Evolutionary conservation across 2,888 invertebrate species (phyloP), one percentile per base, ranked within the genome.

Genomic region (Copidosoma aretas): DNA sequence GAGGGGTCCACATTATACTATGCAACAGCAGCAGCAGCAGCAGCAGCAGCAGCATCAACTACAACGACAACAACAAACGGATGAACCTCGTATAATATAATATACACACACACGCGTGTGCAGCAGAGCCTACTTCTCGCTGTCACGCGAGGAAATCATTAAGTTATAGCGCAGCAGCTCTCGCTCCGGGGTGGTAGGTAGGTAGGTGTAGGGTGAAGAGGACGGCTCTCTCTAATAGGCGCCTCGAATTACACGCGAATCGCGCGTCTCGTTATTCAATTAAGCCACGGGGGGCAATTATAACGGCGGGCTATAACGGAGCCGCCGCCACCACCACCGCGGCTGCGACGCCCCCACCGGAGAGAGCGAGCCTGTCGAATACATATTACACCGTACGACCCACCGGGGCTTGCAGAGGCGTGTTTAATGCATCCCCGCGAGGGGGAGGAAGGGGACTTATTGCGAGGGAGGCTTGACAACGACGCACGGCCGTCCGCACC

Each of bases 201-300:
- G 32, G 32, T 32, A 8, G 32, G 32, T n/a, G n/a, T n/a, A 8
- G 32, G 8, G 32, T 3, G 32, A 32, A 8, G 32, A 32, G 32
- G 3, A 3, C 8, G 32, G 32, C 32, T 32, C 32, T 32, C 32
- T 46, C 70, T 67, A 70, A 70, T 70, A 70, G 65, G 69, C 62
- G 64, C 64, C 64, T 68, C 64, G 68, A 64, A 68, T 68, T 54
- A 60, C 68, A 56, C 68, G 25, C 69, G 61, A 69, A 65, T 69
- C 70, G 62, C 61, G 54, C 64, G 46, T 64, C 67, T 67, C 64
- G 71, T 71, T 71, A 71, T 67, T 71, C 71, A 71, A 71, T 71
- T 67, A 61, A 61, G 67, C 67, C 3, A 12, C n/a, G 52, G 52
- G 63, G 52, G 53, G 24, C 64, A 71, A 71, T 71, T 71, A 71